Conservation (phyloP, 1,140 invertebrate species). For the Ptiloglossa arizonensis region DNA sequence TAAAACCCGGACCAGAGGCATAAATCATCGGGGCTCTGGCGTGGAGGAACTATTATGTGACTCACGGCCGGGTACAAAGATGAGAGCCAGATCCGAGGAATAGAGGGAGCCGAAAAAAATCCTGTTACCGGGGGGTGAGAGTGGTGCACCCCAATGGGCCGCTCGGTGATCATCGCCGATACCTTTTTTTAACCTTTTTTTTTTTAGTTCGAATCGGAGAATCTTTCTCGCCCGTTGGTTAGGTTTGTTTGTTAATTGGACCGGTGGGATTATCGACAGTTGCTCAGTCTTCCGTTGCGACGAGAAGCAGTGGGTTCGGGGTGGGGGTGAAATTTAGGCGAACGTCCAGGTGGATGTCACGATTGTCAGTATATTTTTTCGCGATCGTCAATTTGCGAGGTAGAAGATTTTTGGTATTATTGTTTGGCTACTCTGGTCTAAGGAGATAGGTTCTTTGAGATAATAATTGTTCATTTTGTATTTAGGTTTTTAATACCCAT, state of each 20-base stretch:
- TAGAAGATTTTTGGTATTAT: too few relatives aligned
- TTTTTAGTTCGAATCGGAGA: background rate
- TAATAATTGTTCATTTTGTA: too few relatives aligned
- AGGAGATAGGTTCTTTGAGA: too few relatives aligned
- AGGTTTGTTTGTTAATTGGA: slow-evolving; percentile 13
- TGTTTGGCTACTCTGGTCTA: too few relatives aligned
- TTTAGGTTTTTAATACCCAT: too few relatives aligned
- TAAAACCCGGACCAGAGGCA: slow-evolving; percentile 75
- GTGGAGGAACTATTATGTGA: slow-evolving; percentile 77
- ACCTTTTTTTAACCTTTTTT: background rate
- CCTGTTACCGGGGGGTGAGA: slow-evolving; percentile 53
- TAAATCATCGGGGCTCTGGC: slow-evolving; percentile 78
- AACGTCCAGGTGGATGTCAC: too few relatives aligned
- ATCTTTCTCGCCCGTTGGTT: background rate
- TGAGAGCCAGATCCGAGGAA: slow-evolving; percentile 25
- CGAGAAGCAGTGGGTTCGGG: background rate
- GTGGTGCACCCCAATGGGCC: slow-evolving; percentile 13
- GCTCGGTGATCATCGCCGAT: slow-evolving; percentile 3
- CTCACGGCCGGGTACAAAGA: slow-evolving; percentile 71
- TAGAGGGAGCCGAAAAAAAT: slow-evolving; percentile 52
- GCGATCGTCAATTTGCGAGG: too few relatives aligned
- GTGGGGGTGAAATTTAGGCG: too few relatives aligned
- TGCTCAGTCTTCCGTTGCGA: background rate
- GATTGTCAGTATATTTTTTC: too few relatives aligned
- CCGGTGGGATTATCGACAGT: background rate